Base-by-base conservation (phyloP, 1,140 invertebrate genomes). In the Neodiprion lecontei region DNA sequence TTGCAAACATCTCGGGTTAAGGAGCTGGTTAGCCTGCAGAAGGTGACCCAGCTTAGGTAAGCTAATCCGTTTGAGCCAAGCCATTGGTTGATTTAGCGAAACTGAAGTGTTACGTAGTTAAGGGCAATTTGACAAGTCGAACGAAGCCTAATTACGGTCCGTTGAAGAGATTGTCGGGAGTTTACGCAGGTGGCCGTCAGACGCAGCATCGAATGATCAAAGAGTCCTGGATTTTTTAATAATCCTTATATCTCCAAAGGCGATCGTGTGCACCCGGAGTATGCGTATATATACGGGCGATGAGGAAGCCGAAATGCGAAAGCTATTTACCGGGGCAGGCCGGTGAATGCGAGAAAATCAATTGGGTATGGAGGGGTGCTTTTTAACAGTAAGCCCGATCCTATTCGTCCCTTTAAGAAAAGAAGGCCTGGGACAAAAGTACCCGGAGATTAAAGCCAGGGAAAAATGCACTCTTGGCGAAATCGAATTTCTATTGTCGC, bases 381-480 rank as follows among this genome's bases (percentile, higher is more conserved):
- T 61, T 61, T 61, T 61, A 61, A 61, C 53, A 61, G 53, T 61
- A 61, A 61, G 53, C 53, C 7, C 53, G 53, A 61, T 61, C 53
- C 53, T 61, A 61, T 61, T 61, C 53, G 11, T 61, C n/a, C 28
- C 53, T 61, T 9, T 9, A 61, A 61, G 53, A 61, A 61, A 61
- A 61, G 53, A 61, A 14, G 53, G 53, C 53, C 11, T 61, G 11
- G 11, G 53, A 61, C 53, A 61, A 61, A 61, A 61, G 53, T 61
- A 61, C 53, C 53, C 53, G 53, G n/a, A 61, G 53, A 61, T 61
- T 61, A 61, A 61, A 61, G 53, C 53, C 53, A 5, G 53, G 53
- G 53, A 12, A 17, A 53, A 61, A 61, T 61, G 53, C 53, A 61
- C 53, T 61, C 53, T 61, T 61, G 53, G n/a, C n/a, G 53, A 61